Evolutionary conservation across 2,888 invertebrate species (phyloP).

Genomic region (Lasioglossum pauxillum): DNA sequence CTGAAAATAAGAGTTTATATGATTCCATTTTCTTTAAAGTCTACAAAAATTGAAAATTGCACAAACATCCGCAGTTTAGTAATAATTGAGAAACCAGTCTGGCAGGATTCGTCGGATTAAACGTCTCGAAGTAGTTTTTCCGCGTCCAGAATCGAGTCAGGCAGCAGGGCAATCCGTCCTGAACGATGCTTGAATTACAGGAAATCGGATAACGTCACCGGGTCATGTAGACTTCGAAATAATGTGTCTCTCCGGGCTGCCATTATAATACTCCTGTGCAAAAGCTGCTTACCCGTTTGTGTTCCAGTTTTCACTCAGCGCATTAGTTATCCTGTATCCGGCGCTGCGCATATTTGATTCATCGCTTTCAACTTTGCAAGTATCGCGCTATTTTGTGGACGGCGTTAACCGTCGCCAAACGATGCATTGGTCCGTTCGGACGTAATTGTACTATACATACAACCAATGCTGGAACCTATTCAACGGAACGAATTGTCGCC

Average conservation of each 20-base stretch:
- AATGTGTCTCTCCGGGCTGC: constrained; percentile 18
- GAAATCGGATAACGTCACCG: constrained; percentile 40
- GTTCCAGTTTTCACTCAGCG: constrained; percentile 21
- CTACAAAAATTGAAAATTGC: no score
- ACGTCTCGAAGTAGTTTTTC: neutral
- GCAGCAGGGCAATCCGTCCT: neutral
- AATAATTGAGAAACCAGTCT: neutral
- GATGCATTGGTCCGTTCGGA: no score
- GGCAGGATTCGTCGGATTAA: neutral
- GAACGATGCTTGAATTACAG: constrained; percentile 26
- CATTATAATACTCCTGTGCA: constrained; percentile 24
- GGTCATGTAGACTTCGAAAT: constrained; percentile 29
- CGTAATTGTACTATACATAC: no score
- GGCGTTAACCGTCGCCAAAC: neutral
- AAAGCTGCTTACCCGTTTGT: constrained; percentile 5
- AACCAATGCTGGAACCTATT: no score
- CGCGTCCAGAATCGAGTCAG: neutral
- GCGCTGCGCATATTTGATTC: constrained; percentile 33
- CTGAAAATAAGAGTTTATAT: no score
- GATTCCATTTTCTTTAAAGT: no score
- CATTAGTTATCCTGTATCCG: constrained; percentile 12
- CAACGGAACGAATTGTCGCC: no score
- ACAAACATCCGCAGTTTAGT: no score
- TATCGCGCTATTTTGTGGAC: neutral
- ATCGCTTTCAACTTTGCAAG: constrained; percentile 11